A percentile compares a stretch with the other conserved stretches of the same genome.
These are phyloP conservation scores for Dendrophyllia cribrosa DNA, from an alignment of 64 coral and sea anemone species.

Conservation along the genomic window DNA sequence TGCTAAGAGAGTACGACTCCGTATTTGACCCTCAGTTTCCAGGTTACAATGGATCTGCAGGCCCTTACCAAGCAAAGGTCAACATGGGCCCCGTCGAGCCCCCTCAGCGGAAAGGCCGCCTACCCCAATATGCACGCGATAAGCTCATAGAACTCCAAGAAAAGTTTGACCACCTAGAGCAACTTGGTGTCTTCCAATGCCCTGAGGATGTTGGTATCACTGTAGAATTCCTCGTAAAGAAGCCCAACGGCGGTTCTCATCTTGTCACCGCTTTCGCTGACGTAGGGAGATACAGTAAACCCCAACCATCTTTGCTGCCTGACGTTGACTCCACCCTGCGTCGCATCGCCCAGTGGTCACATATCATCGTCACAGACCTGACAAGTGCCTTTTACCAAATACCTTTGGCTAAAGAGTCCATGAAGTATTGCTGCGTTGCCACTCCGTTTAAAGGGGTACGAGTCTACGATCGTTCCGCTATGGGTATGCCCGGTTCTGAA, in stretches of 20 bases:
- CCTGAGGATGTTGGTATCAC: constrained; percentile 12
- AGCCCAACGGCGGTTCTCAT: constrained; percentile 24
- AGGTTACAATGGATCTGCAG: not conserved
- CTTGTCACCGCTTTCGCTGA: constrained; percentile 40
- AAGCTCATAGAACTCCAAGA: constrained; percentile 13
- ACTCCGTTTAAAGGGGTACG: no score
- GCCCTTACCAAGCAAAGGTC: constrained; percentile 36
- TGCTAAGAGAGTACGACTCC: not conserved
- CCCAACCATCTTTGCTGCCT: constrained; percentile 29
- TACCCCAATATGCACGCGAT: constrained; percentile 2
- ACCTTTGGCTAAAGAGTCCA: no score
- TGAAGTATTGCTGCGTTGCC: no score
- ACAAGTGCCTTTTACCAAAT: not conserved
- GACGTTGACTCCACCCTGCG: constrained; percentile 25
- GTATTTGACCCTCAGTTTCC: not conserved
- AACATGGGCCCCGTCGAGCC: constrained; percentile 57
- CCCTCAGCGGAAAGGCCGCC: constrained; percentile 14
- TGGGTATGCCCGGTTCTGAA: constrained; percentile 6
- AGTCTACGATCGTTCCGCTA: not conserved
- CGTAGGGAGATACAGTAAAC: constrained; percentile 14
- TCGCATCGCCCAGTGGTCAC: constrained; percentile 26
- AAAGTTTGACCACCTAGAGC: constrained; percentile 36
- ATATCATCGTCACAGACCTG: constrained; percentile 22
- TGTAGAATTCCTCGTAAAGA: constrained; percentile 29
- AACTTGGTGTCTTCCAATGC: not conserved